These are phyloP conservation scores for Mobula birostris DNA, from an alignment of 2,113 vertebrate genomes.

Conservation along the genomic window DNA sequence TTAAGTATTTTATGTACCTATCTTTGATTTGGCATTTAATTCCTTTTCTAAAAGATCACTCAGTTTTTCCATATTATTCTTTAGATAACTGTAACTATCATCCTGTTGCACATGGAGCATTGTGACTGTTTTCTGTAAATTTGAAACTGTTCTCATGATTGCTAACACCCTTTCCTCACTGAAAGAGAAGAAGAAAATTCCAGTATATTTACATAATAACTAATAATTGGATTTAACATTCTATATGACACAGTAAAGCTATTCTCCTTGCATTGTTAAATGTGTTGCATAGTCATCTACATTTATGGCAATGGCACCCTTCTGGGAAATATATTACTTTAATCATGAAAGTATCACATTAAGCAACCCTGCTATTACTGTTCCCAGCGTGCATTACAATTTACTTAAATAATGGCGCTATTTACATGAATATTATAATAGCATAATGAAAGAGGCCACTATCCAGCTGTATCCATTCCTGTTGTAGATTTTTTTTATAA, in stretches of 20 bases:
- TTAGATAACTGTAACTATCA: not conserved
- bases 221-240: not conserved
- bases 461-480: not conserved
- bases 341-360: not conserved
- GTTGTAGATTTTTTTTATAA: too few species aligned
- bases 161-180: not conserved
- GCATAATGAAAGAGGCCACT: not conserved
- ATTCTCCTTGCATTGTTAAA: not conserved
- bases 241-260: not conserved
- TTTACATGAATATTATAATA: not conserved
- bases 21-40: not conserved
- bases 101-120: not conserved
- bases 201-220: not conserved
- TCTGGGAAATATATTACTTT: not conserved
- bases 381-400: not conserved
- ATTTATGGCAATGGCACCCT: not conserved
- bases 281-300: not conserved
- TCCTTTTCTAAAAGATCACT: not conserved
- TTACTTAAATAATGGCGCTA: not conserved
- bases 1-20: not conserved
- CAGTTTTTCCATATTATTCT: not conserved
- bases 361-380: not conserved
- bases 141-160: not conserved
- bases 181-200: not conserved
- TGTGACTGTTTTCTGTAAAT: slow-evolving; percentile 14